Base-by-base conservation (phyloP, 2,113 vertebrate species). In the Dipodomys stephensi region DNA sequence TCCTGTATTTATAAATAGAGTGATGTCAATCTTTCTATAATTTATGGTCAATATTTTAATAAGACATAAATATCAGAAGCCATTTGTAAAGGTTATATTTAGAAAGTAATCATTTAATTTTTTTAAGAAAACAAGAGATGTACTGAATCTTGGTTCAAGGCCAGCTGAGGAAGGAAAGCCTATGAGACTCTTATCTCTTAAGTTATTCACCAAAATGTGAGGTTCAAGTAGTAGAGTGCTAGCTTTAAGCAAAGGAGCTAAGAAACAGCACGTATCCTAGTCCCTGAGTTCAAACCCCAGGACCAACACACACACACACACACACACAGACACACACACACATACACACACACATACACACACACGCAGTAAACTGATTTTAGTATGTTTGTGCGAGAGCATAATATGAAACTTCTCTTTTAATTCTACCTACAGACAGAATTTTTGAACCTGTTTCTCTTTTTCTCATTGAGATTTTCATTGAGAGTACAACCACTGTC, bases 11-110 rank as follows among this genome's bases (percentile, higher is more conserved):
- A 72, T 67, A 81, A 39, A 49, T 27, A 91, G n/a, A 18, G 18
- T 71, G 7, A 72, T 44, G 77, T 88, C n/a, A 90, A 90, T 46
- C 19, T 92, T 85, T 82, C 30, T 28, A 91, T 16, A 86, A 28
- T n/a, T 68, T 67, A 85, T 86, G 7, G 39, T 44, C 78, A 89
- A 88, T 91, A 94, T 88, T 91, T 93, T 87, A 49, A 79, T 28
- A 16, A 65, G 13, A 30, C 85, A 92, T 76, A 73, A 1, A 91
- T 68, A 72, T 95, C 32, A 53, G 39, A 92, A 91, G 18, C 77
- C 89, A 92, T 67, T 81, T 78, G 5, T 32, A 84, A 72, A 72
- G 30, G 44, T 4, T 30, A 22, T 49, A 89, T 79, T 76, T 22
- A 81, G 44, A 53, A 94, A 2, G 53, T 30, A 44, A 35, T 28